Evolutionary conservation across 2,888 invertebrate genomes (phyloP).

Genomic region (Aleiodes leptofemur): DNA sequence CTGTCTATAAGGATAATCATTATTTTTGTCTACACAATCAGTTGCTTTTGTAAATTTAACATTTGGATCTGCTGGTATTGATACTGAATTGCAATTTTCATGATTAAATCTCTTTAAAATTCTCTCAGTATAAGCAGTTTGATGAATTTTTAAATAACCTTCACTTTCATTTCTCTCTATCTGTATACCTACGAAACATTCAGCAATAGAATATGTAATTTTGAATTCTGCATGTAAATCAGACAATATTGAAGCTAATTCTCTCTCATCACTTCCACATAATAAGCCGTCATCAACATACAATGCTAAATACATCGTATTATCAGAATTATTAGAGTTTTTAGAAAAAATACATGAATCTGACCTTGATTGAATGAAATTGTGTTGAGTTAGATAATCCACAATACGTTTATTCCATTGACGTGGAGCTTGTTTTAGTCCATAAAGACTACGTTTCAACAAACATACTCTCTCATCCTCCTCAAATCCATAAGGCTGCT

Average conservation of each 20-base stretch:
- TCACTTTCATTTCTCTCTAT: slow-evolving; percentile 42
- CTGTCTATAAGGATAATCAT: slow-evolving; percentile 46
- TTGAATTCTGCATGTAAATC: slow-evolving; percentile 35
- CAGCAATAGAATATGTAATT: slow-evolving; percentile 36
- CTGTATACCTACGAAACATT: slow-evolving; percentile 55
- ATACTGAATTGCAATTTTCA: slow-evolving; percentile 42
- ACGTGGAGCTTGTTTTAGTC: slow-evolving; percentile 47
- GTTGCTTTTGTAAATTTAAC: neutral
- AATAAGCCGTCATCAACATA: slow-evolving; percentile 52
- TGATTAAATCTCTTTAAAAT: slow-evolving; percentile 46
- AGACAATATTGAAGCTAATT: slow-evolving; percentile 37
- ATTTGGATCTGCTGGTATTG: slow-evolving; percentile 36
- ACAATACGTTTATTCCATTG: slow-evolving; percentile 49
- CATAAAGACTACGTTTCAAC: slow-evolving; percentile 13
- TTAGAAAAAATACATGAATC: slow-evolving; percentile 34
- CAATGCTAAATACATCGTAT: slow-evolving; percentile 41
- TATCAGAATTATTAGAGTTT: neutral
- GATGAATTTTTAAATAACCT: slow-evolving; percentile 28
- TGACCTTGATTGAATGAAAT: slow-evolving; percentile 28
- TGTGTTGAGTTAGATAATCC: slow-evolving; percentile 28
- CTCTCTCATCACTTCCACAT: slow-evolving; percentile 35
- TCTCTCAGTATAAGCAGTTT: slow-evolving; percentile 42
- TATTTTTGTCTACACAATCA: neutral
- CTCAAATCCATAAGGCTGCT: too few relatives aligned
- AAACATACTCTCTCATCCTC: too few relatives aligned